A percentile compares a stretch with the other conserved stretches of the same genome.
These are phyloP conservation scores for Diplazon laetatorius DNA, from an alignment of 2,888 invertebrate species.

Conservation along the genomic window DNA sequence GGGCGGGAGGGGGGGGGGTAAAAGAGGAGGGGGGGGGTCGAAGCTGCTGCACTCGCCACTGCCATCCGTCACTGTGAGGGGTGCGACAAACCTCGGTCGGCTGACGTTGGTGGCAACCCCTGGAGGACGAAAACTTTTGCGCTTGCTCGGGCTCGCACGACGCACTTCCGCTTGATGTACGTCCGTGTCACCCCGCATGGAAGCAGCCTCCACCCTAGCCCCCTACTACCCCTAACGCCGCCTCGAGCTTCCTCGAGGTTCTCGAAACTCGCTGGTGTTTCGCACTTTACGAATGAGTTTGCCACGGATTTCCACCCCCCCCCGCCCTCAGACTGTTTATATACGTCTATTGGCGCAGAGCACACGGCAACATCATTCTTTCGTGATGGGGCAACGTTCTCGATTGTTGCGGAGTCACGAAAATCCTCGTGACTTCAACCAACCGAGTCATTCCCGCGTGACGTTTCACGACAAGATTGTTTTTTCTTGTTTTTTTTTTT, in stretches of 20 bases:
- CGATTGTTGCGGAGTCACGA: background rate
- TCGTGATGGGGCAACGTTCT: background rate
- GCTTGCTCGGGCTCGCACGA: slow-evolving; percentile 39
- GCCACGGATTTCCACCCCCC: too few relatives aligned
- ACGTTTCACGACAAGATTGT: too few relatives aligned
- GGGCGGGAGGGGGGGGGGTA: too few relatives aligned
- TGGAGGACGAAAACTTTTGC: slow-evolving; percentile 56
- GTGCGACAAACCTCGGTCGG: slow-evolving; percentile 39
- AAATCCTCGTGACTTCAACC: background rate
- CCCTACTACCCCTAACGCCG: background rate
- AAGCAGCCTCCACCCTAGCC: background rate
- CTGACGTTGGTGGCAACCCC: slow-evolving; percentile 30
- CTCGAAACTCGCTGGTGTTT: too few relatives aligned
- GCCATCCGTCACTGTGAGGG: slow-evolving; percentile 67
- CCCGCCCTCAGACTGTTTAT: too few relatives aligned
- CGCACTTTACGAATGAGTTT: slow-evolving; percentile 43
- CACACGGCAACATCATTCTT: slow-evolving; percentile 4
- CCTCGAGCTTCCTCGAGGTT: too few relatives aligned
- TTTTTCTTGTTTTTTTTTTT: too few relatives aligned
- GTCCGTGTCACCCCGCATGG: background rate
- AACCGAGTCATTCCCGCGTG: too few relatives aligned
- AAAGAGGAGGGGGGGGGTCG: too few relatives aligned
- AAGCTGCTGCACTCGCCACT: slow-evolving; percentile 66
- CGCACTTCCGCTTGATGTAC: slow-evolving; percentile 53
- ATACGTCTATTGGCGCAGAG: background rate